Conservation (phyloP, 2,797 vertebrate genomes). For the Molothrus ater region DNA sequence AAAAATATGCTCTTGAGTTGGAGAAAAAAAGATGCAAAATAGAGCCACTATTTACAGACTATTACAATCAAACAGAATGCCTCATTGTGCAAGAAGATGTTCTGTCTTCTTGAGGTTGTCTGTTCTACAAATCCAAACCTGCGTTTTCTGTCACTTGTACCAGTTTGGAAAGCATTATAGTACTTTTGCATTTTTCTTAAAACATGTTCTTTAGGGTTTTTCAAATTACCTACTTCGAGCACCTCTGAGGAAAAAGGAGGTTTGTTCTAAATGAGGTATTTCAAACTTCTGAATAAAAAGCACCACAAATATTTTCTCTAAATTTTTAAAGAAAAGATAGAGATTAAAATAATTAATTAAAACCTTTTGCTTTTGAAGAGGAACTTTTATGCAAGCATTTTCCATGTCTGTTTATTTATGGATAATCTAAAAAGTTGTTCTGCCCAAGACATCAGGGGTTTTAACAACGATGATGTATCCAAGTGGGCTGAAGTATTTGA, state of each 20-base stretch:
- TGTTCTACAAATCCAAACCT: neutral
- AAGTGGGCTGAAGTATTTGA: neutral
- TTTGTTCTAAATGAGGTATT: neutral
- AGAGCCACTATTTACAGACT: neutral
- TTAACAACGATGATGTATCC: neutral
- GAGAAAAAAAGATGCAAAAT: neutral
- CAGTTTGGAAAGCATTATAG: neutral
- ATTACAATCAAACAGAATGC: neutral
- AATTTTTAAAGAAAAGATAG: neutral
- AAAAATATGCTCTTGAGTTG: neutral
- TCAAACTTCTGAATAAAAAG: neutral
- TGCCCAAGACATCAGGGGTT: neutral
- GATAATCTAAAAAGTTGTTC: neutral
- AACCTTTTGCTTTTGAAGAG: neutral
- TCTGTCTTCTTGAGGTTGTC: neutral
- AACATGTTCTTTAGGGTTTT: neutral
- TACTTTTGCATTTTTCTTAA: neutral
- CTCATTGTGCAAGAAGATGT: fast-evolving
- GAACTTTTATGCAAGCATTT: neutral
- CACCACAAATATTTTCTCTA: neutral
- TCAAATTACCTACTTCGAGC: neutral
- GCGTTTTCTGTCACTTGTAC: neutral
- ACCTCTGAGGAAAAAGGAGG: neutral
- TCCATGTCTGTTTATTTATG: neutral
- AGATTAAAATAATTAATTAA: neutral